Base-by-base conservation (phyloP, 1,140 invertebrate genomes). In the Lordiphosa mommai region DNA sequence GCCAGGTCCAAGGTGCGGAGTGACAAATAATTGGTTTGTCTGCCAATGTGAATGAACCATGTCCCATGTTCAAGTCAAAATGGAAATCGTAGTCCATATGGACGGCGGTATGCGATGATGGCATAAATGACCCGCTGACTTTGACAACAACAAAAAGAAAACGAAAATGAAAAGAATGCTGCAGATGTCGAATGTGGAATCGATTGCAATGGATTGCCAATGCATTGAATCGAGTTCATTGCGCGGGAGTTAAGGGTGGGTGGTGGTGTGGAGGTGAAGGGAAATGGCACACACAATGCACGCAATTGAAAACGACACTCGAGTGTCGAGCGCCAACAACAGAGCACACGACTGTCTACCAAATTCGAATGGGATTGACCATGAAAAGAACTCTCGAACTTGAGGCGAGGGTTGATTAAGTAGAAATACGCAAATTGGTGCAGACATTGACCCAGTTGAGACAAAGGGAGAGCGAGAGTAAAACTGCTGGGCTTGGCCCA, bases 1-100 rank as follows among this genome's bases (percentile, higher is more conserved):
- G 4, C 13, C 44, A 17, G 5, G 13, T n/a, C 13, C 44, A 17
- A 47, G 44, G 30, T 30, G 23, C 32, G 30, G 29, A 47, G 27
- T 33, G 30, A 43, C 40, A 43, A 51, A 51, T 51, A 51, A 51
- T 51, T 51, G 49, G 49, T 51, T 40, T 51, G 48, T 51, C 16
- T 23, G 34, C 33, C 38, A 40, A 20, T 20, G 17, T 20, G 17
- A 20, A 20, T 20, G 17, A 20, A 20, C 17, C 17, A 20, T 20
- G 17, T 20, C 17, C 17, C 17, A 20, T 20, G 17, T 20, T 4
- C 17, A 20, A 20, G 17, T 20, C 17, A 20, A 20, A 20, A 34
- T 40, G 9, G 38, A 40, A 23, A 17, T 17, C 38, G 17, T 23
- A 43, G 23, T 38, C 37, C 14, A 27, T 27, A 23, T 41, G 38